A percentile compares a stretch with the other conserved stretches of the same genome.
phyloP scores from a whole-genome alignment of 2,888 invertebrate species.

The Dione juno region DNA sequence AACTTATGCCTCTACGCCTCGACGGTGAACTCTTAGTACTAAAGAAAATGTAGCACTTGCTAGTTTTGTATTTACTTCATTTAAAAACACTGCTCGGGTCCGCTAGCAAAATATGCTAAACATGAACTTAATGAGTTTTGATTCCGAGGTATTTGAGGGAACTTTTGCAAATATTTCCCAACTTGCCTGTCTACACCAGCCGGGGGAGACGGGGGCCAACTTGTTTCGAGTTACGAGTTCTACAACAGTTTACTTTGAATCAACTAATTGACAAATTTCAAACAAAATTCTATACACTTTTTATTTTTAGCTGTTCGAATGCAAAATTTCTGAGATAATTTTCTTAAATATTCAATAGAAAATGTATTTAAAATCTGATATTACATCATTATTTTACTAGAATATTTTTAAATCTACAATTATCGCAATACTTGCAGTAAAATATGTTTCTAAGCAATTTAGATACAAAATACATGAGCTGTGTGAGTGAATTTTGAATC shows the following conservation, averaged over 20 bases:
- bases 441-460: too few relatives aligned
- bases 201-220: slow-evolving; percentile 2
- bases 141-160: neutral
- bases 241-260: neutral
- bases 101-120: neutral
- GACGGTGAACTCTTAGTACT: neutral
- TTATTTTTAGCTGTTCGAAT: neutral
- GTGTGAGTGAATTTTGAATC: too few relatives aligned
- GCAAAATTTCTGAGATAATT: neutral
- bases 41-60: neutral
- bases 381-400: neutral
- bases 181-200: neutral
- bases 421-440: too few relatives aligned
- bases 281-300: neutral
- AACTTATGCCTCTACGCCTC: too few relatives aligned
- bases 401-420: neutral
- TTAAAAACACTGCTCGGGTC: slow-evolving; percentile 1
- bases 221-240: neutral
- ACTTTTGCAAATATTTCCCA: slow-evolving; percentile 3
- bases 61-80: neutral
- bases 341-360: neutral
- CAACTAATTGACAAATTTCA: slow-evolving; percentile 15
- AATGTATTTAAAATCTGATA: too few relatives aligned
- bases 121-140: slow-evolving; percentile 8
- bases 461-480: too few relatives aligned